Evolutionary conservation across 2,888 invertebrate species (phyloP), one percentile per base, ranked within the genome.

Genomic region (Nesidiocoris tenuis): DNA sequence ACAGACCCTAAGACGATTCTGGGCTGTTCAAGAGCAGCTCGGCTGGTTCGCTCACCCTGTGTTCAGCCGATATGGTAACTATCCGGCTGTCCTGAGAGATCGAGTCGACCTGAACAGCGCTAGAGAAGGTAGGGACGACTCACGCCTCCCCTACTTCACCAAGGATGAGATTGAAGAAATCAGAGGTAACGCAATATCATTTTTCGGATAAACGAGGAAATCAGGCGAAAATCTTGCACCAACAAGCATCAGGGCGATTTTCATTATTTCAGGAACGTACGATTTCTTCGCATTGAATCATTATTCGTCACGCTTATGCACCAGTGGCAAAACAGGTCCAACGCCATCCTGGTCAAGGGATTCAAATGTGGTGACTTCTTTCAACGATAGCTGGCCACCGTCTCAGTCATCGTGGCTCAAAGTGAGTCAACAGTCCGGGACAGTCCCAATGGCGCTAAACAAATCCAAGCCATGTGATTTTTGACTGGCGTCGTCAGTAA

Each of bases 21-120:
- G 3, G 70, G 39, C 55, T 75, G 3, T 21, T 23, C 55, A n/a
- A 19, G 19, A 68, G 24, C 66, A 80, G 80, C 25, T 79, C 0
- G 80, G 80, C 19, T 80, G 80, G 79, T 76, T 80, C 2, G 77
- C 78, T 9, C 75, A 80, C 66, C 80, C 80, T 16, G 78, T 80
- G 22, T 78, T 74, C 68, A 85, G 86, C 0, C 78, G 81, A 57
- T 76, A 79, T 0, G 87, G 87, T 0, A 86, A 87, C 79, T 88
- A 87, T 80, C 87, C 87, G 0, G 75, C 79, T 22, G 76, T 85
- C 0, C 85, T 87, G 85, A 85, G 83, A 78, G 75, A 81, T 2
- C 80, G 82, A 65, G 83, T 88, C 21, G 83, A 80, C 1, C 79
- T 80, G 0, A 84, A 83, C 63, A 87, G 87, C 79, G 77, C 77